Base-by-base conservation (phyloP, 2,113 vertebrate genomes). In the Myrmecophaga tridactyla region DNA sequence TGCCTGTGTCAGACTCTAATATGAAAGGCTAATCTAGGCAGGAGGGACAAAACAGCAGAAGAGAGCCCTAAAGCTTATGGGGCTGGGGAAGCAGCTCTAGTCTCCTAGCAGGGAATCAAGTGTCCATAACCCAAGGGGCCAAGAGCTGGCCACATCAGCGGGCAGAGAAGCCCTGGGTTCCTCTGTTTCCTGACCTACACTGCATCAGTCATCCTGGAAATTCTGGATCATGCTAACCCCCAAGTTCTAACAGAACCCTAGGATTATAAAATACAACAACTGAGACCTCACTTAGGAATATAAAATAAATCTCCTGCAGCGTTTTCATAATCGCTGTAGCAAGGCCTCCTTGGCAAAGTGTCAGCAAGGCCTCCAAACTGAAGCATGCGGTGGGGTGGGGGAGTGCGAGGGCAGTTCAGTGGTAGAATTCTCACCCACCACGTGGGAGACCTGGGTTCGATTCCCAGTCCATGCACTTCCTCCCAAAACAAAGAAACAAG, bases 101-200 rank as follows among this genome's bases (percentile, higher is more conserved):
- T 27, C n/a, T 65, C 34, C 29, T 1, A 3, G 14, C 43, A 48
- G 56, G 58, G 46, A 18, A n/a, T n/a, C n/a, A n/a, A n/a, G n/a
- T n/a, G n/a, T n/a, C n/a, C n/a, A n/a, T n/a, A n/a, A n/a, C n/a
- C n/a, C n/a, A n/a, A n/a, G 27, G 39, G 43, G n/a, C 60, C 7
- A 2, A 8, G 25, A 18, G 27, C 87, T 29, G 10, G 58, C 60
- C 21, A 27, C n/a, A 2, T 0, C 6, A 21, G 72, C 6, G 0
- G n/a, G 69, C 34, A 34, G 34, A 25, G 36, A 29, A 4, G 23
- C 6, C 12, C 0, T 3, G 3, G 20, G 2, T 3, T 36, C 41
- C 4, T 2, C 58, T 34, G 34, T 11, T 46, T 4, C 17, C 43
- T 65, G 23, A 89, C 73, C 2, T 51, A 14, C 6, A 9, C 10